Base-by-base conservation (phyloP, 2,888 invertebrate species). In the Cryptosula pallasiana region DNA sequence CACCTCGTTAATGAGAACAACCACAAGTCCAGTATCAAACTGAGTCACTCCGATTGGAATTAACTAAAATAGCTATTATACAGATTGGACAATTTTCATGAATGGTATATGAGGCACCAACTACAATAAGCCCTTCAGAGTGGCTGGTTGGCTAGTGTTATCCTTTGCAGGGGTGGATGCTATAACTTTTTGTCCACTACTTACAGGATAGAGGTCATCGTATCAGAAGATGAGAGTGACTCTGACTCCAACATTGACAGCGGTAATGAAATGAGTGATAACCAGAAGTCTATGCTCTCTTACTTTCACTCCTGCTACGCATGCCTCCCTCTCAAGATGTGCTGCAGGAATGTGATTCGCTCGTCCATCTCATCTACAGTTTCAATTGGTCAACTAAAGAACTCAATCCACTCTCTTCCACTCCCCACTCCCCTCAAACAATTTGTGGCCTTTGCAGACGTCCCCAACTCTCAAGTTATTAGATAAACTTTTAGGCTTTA, bases 221-320 rank as follows among this genome's bases (percentile, higher is more conserved):
- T 27, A 9, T 63, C 63, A 32, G 63, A 63, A 63, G 63, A 63
- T 5, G 63, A 63, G 3, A 57, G 57, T 63, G 63, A 63, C 13
- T 32, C 32, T 32, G 63, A 63, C 63, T 63, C 63, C 34, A 63
- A 32, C 32, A 1, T 25, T 32, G 9, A 27, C 32, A 32, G 16
- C 32, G 63, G 29, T 3, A 32, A 63, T 32, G 32, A 34, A 63
- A 5, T 63, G 9, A 2, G 29, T 29, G 63, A 9, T 34, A 29
- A 63, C 27, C 2, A 32, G 32, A 63, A n/a, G 20, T n/a, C 2
- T 63, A 5, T 63, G 2, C 63, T 63, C 32, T 3, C 32, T 25
- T 27, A 63, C 32, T 13, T 63, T 9, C 29, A 63, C 5, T 20
- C 63, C 3, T 2, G 13, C 25, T 63, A 29, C 34, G 20, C 63